These are phyloP conservation scores for Hypomecis atomaria DNA, from an alignment of 2,888 invertebrate species.

Conservation along the genomic window DNA sequence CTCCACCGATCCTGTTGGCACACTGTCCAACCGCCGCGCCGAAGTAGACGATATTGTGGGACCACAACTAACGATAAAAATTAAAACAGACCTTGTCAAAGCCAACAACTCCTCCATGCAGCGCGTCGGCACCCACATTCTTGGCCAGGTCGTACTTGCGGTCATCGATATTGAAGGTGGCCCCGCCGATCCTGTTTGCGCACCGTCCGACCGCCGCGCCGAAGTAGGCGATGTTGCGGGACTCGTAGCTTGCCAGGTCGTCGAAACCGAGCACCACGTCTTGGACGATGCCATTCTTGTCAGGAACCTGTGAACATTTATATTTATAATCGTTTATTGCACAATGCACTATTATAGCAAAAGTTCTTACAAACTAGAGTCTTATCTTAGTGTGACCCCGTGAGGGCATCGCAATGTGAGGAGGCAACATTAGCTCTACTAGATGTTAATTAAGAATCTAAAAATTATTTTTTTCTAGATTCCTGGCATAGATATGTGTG, in stretches of 20 bases:
- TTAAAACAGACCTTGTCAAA: conserved; percentile 87
- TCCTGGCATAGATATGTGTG: too few relatives aligned
- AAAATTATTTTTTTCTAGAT: too few relatives aligned
- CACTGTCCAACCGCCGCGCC: conserved; percentile 95
- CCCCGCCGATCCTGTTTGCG: conserved; percentile 93
- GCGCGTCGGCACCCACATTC: conserved; percentile 89
- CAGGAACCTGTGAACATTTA: conserved; percentile 83
- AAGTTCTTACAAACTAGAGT: too few relatives aligned
- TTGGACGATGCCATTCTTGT: conserved; percentile 86
- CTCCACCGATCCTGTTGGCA: conserved; percentile 92
- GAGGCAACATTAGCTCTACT: too few relatives aligned
- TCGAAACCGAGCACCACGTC: conserved; percentile 95
- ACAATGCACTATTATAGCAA: too few relatives aligned
- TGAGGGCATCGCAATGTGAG: too few relatives aligned
- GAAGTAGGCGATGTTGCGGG: conserved; percentile 86
- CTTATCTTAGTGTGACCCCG: too few relatives aligned
- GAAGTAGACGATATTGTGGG: conserved; percentile 63
- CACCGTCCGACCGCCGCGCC: conserved; percentile 95
- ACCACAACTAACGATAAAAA: too few relatives aligned
- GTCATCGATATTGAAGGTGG: conserved; percentile 79
- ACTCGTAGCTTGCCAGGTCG: conserved; percentile 86
- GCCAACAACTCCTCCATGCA: conserved; percentile 94
- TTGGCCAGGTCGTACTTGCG: conserved; percentile 87
- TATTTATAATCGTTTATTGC: not conserved
- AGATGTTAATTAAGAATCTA: too few relatives aligned